A percentile compares a stretch with the other conserved stretches of the same genome.
Conservation (phyloP, 2,797 vertebrate genomes). For the Onychomys torridus region DNA sequence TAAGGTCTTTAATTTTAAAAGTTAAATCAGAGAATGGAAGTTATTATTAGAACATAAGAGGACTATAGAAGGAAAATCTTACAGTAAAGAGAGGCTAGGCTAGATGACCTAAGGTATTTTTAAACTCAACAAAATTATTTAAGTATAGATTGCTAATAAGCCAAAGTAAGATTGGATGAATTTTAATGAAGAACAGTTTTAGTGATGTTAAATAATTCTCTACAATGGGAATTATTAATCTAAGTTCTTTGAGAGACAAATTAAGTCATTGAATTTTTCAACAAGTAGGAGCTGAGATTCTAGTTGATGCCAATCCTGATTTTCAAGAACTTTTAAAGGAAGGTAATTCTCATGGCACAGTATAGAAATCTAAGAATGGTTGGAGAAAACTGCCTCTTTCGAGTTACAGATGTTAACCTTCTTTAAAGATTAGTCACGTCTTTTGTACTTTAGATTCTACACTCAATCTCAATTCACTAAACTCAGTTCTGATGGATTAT, state of each 20-base stretch:
- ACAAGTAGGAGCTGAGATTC: not conserved
- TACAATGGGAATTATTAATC: not conserved
- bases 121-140: not conserved
- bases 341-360: not conserved
- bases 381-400: not conserved
- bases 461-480: not conserved
- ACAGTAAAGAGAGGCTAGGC: not conserved
- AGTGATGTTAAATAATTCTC: not conserved
- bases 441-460: not conserved
- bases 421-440: not conserved
- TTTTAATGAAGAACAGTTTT: not conserved
- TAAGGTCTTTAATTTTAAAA: constrained; percentile 13
- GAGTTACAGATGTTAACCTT: not conserved
- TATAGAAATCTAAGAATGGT: not conserved
- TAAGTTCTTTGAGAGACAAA: not conserved
- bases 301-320: not conserved
- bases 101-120: not conserved
- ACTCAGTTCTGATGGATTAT: not conserved
- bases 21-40: constrained; percentile 17
- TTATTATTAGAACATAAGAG: not conserved
- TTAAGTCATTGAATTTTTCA: not conserved
- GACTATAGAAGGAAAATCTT: not conserved
- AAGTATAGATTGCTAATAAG: constrained; percentile 21
- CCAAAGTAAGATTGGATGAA: not conserved
- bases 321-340: not conserved